phyloP scores from a whole-genome alignment of 2,888 invertebrate species.

The Scotopteryx bipunctaria region DNA sequence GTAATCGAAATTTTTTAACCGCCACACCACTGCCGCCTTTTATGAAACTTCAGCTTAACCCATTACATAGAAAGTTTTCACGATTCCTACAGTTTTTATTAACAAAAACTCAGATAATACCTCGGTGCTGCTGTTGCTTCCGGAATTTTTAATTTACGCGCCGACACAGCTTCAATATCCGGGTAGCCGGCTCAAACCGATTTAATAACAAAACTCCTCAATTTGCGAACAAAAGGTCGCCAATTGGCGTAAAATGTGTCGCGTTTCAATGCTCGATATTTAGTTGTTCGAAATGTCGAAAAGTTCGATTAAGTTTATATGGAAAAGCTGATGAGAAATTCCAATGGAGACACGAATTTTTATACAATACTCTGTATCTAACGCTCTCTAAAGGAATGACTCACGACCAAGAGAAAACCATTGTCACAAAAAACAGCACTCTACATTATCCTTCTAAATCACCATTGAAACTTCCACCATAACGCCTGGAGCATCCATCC shows the following conservation, averaged over 20 bases:
- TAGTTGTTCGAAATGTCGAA: too few relatives aligned
- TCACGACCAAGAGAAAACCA: neutral
- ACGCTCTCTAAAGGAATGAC: neutral
- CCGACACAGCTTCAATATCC: constrained; percentile 56
- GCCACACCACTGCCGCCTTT: neutral
- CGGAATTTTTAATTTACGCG: constrained; percentile 63
- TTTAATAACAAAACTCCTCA: constrained; percentile 34
- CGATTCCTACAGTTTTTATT: constrained; percentile 7
- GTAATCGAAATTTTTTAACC: neutral
- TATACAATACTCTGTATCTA: too few relatives aligned
- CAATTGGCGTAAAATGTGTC: constrained; percentile 22
- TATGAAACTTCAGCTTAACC: neutral
- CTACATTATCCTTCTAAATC: constrained; percentile 28
- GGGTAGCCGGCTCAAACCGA: constrained; percentile 38
- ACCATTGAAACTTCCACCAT: constrained; percentile 31
- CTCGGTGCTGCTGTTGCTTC: constrained; percentile 27
- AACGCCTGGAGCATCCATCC: constrained; percentile 12
- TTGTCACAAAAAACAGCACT: constrained; percentile 14
- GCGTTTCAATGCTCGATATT: constrained; percentile 18
- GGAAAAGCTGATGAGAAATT: neutral
- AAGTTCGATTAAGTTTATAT: too few relatives aligned
- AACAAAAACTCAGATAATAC: constrained; percentile 14
- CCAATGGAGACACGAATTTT: too few relatives aligned
- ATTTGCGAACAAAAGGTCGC: constrained; percentile 21
- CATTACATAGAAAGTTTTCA: constrained; percentile 2